These are phyloP conservation scores for Tyria jacobaeae DNA, from an alignment of 2,888 invertebrate genomes.

Conservation along the genomic window DNA sequence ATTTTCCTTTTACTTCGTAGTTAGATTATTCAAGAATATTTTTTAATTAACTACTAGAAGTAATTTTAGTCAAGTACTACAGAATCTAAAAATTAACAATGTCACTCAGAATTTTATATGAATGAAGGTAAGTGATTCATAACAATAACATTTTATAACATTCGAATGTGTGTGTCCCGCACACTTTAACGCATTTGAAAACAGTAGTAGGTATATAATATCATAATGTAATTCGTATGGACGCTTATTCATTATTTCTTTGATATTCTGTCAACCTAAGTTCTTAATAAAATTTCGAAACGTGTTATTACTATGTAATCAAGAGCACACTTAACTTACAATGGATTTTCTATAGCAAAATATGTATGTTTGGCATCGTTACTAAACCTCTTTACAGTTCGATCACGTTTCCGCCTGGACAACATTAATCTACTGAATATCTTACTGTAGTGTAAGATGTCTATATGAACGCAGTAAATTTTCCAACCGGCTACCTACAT, in stretches of 20 bases:
- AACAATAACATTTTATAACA: no score
- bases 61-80: no score
- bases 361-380: slow-evolving; percentile 36
- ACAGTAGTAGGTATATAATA: background rate
- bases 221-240: background rate
- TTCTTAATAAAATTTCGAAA: slow-evolving; percentile 1
- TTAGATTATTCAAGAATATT: no score
- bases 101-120: no score
- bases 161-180: no score
- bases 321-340: slow-evolving; percentile 15
- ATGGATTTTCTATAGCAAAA: slow-evolving; percentile 23
- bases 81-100: no score
- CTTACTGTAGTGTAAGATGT: slow-evolving; percentile 54
- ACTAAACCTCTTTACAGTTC: slow-evolving; percentile 37
- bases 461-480: slow-evolving; percentile 44
- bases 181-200: background rate
- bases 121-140: no score
- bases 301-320: slow-evolving; percentile 13
- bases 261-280: slow-evolving; percentile 1
- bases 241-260: background rate
- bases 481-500: slow-evolving; percentile 32
- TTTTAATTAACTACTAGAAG: no score
- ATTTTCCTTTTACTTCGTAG: no score
- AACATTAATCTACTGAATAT: slow-evolving; percentile 55
- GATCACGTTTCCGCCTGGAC: slow-evolving; percentile 52